Base-by-base conservation (phyloP, 2,888 invertebrate species). In the Drosophila greeni region DNA sequence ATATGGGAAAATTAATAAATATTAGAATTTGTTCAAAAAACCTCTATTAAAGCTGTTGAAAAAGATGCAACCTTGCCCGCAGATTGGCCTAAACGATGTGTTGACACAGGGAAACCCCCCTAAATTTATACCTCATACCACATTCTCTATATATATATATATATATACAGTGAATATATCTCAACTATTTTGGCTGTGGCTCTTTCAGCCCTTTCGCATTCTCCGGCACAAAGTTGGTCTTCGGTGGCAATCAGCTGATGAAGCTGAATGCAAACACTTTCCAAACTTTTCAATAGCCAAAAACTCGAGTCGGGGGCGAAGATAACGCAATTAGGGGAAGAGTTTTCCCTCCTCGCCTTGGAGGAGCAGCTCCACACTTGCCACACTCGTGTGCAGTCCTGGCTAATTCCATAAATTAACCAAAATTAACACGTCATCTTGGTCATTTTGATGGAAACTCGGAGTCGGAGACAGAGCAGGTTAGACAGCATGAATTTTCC, bases 191-290 rank as follows among this genome's bases (percentile, higher is more conserved):
- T 52, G 20, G 20, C 18, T 2, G 8, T 2, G 8, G 9, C 39
- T 23, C 20, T 37, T n/a, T n/a, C 23, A 5, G 2, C 37, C 29
- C n/a, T 11, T 47, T 26, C 7, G 34, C 51, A 39, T 62, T 51
- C 36, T 51, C 36, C 42, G 11, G 8, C n/a, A 24, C 3, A 47
- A 60, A 60, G 60, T 60, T 60, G 20, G 59, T 37, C 59, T 43
- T 36, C 23, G 6, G 5, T n/a, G 43, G 60, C 60, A 59, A 59
- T 59, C 59, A 59, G 37, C 59, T 36, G 59, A 26, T 47, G 66
- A 40, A 65, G 47, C 40, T 54, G 45, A 62, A 45, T 45, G 62
- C 62, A 52, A 64, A 52, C 45, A 62, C 40, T 62, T 65, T n/a
- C 29, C 39, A 53, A 53, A 64, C 45, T 53, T 53, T 64, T 36